These are phyloP conservation scores for Manacus vitellinus DNA, from an alignment of 2,113 vertebrate genomes.

Conservation along the genomic window DNA sequence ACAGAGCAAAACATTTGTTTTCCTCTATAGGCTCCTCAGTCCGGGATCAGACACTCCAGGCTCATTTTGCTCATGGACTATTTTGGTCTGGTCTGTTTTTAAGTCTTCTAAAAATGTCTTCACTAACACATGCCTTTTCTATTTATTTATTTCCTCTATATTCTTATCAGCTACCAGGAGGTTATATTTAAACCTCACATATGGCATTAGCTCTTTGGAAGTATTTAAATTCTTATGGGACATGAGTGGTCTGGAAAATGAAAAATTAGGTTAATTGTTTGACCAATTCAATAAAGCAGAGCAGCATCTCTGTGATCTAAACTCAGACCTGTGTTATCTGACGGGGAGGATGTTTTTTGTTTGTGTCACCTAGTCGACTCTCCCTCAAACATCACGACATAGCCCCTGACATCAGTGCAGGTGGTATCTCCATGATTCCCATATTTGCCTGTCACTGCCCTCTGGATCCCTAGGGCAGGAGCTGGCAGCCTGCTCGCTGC, in stretches of 20 bases:
- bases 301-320: background rate
- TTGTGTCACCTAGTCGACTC: background rate
- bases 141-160: background rate
- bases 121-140: background rate
- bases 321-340: background rate
- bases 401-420: background rate
- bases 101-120: background rate
- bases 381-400: fast-evolving
- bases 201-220: background rate
- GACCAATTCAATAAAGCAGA: background rate
- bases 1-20: background rate
- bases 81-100: background rate
- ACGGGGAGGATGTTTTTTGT: background rate
- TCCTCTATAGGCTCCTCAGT: background rate
- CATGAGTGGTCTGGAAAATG: fast-evolving
- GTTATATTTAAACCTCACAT: background rate
- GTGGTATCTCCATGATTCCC: background rate
- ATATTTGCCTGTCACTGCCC: background rate
- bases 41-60: background rate
- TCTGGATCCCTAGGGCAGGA: background rate
- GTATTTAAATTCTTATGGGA: background rate
- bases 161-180: background rate
- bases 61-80: background rate
- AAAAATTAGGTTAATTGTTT: background rate
- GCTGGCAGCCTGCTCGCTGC: background rate